Base-by-base conservation (phyloP, 2,113 vertebrate species). In the Cinclus mexicanus region DNA sequence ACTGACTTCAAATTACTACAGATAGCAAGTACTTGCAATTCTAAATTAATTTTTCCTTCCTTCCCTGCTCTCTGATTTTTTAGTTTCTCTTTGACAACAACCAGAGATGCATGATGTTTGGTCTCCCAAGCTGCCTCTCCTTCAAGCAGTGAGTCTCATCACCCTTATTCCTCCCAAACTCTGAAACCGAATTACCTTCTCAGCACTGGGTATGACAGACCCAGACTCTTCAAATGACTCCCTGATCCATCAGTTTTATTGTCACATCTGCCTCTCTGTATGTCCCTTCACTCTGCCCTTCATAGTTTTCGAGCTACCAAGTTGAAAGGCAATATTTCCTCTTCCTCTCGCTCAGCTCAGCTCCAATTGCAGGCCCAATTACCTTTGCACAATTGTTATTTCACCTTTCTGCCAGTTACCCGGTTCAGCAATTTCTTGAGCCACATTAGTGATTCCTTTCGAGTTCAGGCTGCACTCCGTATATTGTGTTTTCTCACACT, bases 381-480 rank as follows among this genome's bases (percentile, higher is more conserved):
- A 94, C 88, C 46, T 83, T 83, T 82, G 55, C 49, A 82, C 83
- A 91, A 60, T 64, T 90, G 89, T 92, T 88, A 91, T 92, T 95
- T 69, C 79, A 94, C 68, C 42, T 94, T 71, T 83, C 56, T 31
- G 52, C 29, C 6, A 13, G 71, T 86, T 95, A 90, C 55, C 72
- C 14, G 2, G 55, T 87, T 86, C 83, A 87, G 61, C 50, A 87
- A 60, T 94, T 96, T 96, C 79, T 90, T 88, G 49, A 96, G 50
- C 37, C 76, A 89, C 68, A 47, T 94, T 93, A 91, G 42, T 42
- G 69, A 94, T 75, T 95, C 69, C 67, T 96, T 88, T 86, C 0
- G 4, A 83, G 70, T 93, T 78, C 88, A 87, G 52, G 10, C 69
- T 94, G 56, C 47, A 63, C 29, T 78, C 39, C 7, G 0, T 92